Conservation (phyloP, 2,113 vertebrate species). For the Ivindomyrus marchei region DNA sequence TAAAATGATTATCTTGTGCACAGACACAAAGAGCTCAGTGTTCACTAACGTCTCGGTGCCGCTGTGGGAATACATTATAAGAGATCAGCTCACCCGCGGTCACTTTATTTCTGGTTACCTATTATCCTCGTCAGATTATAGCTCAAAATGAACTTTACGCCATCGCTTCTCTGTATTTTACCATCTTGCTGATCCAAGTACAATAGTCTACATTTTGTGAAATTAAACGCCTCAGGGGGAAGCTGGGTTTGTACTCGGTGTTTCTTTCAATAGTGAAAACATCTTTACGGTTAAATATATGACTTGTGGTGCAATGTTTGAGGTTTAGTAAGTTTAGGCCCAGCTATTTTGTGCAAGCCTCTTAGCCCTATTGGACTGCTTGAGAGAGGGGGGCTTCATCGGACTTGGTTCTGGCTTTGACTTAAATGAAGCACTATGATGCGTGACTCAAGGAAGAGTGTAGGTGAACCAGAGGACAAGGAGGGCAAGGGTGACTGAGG, state of each 20-base stretch:
- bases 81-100: constrained; percentile 32
- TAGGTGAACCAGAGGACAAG: neutral
- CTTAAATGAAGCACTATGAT: neutral
- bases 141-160: constrained; percentile 36
- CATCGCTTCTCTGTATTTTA: neutral
- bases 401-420: neutral
- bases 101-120: constrained; percentile 29
- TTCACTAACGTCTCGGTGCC: constrained; percentile 21
- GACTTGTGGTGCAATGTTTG: constrained; percentile 5
- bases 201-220: constrained; percentile 36
- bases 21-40: constrained; percentile 36
- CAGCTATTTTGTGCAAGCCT: neutral
- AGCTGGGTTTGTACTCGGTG: neutral
- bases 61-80: constrained; percentile 29
- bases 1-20: constrained; percentile 29
- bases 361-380: neutral
- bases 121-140: constrained; percentile 34
- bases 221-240: constrained; percentile 21
- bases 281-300: neutral
- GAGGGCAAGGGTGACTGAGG: neutral
- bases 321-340: neutral
- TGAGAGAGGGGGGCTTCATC: neutral
- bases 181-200: constrained; percentile 18
- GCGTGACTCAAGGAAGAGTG: neutral
- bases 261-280: constrained; percentile 14